phyloP scores from a whole-genome alignment of 2,888 invertebrate species.

The Bedellia somnulentella region DNA sequence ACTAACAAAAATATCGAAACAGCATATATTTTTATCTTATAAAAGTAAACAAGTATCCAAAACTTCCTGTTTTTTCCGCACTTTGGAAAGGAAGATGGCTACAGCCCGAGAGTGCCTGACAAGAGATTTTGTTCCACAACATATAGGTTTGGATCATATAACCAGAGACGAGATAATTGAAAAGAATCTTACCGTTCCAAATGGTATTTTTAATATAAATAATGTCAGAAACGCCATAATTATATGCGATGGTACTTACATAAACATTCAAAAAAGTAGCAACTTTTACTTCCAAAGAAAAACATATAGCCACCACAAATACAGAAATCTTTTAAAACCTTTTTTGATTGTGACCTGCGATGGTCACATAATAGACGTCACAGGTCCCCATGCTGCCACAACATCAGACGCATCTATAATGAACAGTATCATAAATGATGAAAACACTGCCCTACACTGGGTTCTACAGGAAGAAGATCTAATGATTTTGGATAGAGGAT shows the following conservation, averaged over 20 bases:
- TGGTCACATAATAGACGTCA: constrained; percentile 12
- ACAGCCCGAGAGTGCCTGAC: constrained; percentile 3
- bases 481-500: constrained; percentile 5
- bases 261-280: constrained; percentile 7
- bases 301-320: constrained; percentile 13
- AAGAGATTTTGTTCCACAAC: constrained; percentile 5
- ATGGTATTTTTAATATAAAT: constrained; percentile 1
- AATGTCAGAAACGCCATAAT: constrained; percentile 3
- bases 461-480: constrained; percentile 4
- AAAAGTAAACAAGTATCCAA: too few species aligned
- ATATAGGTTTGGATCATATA: constrained; percentile 4
- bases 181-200: constrained; percentile 2
- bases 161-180: constrained; percentile 3
- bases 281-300: constrained; percentile 11
- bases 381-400: constrained; percentile 12
- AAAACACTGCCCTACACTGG: background rate
- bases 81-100: constrained; percentile 3
- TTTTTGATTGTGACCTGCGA: constrained; percentile 12
- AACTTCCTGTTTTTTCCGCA: too few species aligned
- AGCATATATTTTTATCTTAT: too few species aligned
- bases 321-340: constrained; percentile 12
- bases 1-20: too few species aligned
- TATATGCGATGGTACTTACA: constrained; percentile 9
- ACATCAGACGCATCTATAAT: constrained; percentile 10
- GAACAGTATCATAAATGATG: constrained; percentile 6